A percentile compares a stretch with the other conserved stretches of the same genome.
Evolutionary conservation across 2,888 invertebrate genomes (phyloP).

Genomic region (Apamea sordens): DNA sequence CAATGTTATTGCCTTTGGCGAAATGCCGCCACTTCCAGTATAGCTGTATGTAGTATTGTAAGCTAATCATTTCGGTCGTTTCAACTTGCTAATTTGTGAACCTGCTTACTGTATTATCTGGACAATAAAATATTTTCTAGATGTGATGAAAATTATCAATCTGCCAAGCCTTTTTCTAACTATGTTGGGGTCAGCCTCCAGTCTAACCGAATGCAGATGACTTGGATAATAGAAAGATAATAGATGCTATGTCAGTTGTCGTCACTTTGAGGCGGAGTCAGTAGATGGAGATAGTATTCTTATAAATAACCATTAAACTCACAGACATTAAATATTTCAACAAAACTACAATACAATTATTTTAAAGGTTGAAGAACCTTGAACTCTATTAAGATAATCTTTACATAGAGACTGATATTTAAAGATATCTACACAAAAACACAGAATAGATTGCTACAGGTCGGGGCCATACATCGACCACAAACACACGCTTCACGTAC

Average conservation of each 20-base stretch:
- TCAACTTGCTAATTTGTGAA: no score
- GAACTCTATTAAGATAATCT: slow-evolving; percentile 13
- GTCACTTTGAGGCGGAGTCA: no score
- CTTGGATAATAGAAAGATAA: neutral
- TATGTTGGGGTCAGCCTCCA: neutral
- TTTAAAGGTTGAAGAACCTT: neutral
- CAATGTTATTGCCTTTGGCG: no score
- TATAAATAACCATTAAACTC: neutral
- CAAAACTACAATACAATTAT: neutral
- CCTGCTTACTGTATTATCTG: no score
- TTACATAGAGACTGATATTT: slow-evolving; percentile 22
- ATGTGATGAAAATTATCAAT: neutral
- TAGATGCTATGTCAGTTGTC: no score
- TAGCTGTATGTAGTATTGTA: no score
- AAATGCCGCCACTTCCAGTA: no score
- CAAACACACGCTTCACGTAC: neutral
- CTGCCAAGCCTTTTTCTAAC: neutral
- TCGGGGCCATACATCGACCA: fast-evolving
- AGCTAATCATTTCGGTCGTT: no score
- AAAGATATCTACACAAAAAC: neutral
- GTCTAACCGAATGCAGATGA: neutral
- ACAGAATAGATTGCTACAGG: neutral
- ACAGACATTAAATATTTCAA: neutral
- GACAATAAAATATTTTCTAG: no score
- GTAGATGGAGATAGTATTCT: neutral